These are phyloP conservation scores for Progne subis DNA, from an alignment of 2,113 vertebrate species.

Conservation along the genomic window DNA sequence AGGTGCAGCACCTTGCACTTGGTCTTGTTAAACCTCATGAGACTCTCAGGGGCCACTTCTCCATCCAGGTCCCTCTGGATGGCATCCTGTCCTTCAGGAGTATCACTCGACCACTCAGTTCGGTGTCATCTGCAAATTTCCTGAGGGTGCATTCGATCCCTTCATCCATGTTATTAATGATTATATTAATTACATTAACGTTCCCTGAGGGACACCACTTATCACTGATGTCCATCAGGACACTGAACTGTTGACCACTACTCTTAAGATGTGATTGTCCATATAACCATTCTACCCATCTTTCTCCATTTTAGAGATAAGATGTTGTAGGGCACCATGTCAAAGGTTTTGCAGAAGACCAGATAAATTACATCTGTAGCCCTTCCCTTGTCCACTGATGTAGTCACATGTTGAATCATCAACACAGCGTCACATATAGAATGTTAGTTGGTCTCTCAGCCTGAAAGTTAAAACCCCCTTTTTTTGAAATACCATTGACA, in stretches of 20 bases:
- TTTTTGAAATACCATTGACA: background rate
- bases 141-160: background rate
- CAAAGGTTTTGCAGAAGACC: background rate
- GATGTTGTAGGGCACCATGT: background rate
- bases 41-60: background rate
- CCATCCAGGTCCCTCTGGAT: background rate
- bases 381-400: background rate
- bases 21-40: background rate
- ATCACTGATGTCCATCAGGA: background rate
- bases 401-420: background rate
- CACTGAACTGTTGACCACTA: background rate
- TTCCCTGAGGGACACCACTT: background rate
- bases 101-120: background rate
- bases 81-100: background rate
- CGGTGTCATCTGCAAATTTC: background rate
- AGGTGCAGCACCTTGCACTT: background rate
- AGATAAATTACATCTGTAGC: background rate
- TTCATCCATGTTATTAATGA: background rate
- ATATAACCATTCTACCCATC: background rate
- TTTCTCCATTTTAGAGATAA: background rate
- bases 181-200: background rate
- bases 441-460: background rate
- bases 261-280: background rate
- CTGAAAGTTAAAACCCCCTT: background rate
- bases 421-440: background rate